Conservation (phyloP, 2,888 invertebrate genomes). For the Physocephala rufipes region DNA sequence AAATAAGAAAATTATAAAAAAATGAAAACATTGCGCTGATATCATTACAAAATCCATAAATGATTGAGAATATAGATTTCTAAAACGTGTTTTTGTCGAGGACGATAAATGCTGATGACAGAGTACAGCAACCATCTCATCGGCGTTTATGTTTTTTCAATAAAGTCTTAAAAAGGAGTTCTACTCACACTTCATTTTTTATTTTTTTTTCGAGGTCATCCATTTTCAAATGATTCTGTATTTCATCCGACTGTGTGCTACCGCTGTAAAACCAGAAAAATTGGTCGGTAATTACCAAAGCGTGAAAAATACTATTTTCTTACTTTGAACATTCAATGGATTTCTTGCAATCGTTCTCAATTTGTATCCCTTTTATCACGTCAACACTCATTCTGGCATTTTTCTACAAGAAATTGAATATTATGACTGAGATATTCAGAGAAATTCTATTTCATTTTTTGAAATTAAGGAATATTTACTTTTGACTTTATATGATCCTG, state of each 20-base stretch:
- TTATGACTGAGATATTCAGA: neutral
- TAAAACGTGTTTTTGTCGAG: neutral
- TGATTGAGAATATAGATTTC: constrained; percentile 14
- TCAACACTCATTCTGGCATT: constrained; percentile 67
- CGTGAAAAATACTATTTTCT: constrained; percentile 40
- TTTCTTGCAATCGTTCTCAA: constrained; percentile 64
- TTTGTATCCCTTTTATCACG: constrained; percentile 60
- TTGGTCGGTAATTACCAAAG: neutral
- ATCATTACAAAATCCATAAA: constrained; percentile 40
- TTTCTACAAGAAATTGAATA: constrained; percentile 49
- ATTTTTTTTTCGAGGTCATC: constrained; percentile 66
- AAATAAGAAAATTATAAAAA: constrained; percentile 36
- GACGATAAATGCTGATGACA: too few relatives aligned
- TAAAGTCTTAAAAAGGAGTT: too few relatives aligned
- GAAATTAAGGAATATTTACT: constrained; percentile 45
- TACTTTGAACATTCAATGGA: constrained; percentile 63
- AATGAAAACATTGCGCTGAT: too few relatives aligned
- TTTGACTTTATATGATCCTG: constrained; percentile 49
- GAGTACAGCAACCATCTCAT: neutral
- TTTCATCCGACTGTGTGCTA: constrained; percentile 59
- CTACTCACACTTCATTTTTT: constrained; percentile 65
- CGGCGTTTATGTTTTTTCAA: too few relatives aligned
- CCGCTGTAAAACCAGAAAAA: neutral
- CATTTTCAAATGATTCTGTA: constrained; percentile 63
- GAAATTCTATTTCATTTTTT: too few relatives aligned